Base-by-base conservation (phyloP, 1,140 invertebrate genomes). In the Ceratosolen fusciceps region DNA sequence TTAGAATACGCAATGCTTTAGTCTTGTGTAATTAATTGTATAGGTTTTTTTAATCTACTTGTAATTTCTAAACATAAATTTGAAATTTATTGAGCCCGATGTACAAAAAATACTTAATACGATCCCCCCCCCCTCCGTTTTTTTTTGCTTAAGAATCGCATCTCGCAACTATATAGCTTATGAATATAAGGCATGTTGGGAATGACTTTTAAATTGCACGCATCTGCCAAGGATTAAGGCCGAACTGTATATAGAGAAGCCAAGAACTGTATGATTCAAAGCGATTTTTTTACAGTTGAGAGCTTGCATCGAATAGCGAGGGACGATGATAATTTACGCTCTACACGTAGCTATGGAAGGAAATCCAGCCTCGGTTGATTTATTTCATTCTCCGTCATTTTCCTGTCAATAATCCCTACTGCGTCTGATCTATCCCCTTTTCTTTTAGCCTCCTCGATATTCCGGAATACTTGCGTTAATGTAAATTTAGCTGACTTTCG, bases 341-440 rank as follows among this genome's bases (percentile, higher is more conserved):
- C 29, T 47, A 49, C n/a, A 31, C 47, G n/a, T 49, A 58, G 7
- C 9, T 47, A 54, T 37, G 72, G 43, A 74, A 70, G 72, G 43
- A 74, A 70, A 80, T 70, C 39, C 26, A 71, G 47, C 34, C 24
- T 43, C 37, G 29, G 49, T 34, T 80, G 74, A 80, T 76, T 80
- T 73, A 80, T 77, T 80, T 65, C 43, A 70, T 74, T 80, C 24
- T n/a, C 5, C 68, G 68, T 77, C 74, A 80, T 77, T 80, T 80
- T 71, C 49, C 52, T 65, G 74, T 80, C 72, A 74, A 74, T 74
- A 79, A 79, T 79, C 62, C 21, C 52, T 49, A 72, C 2, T 14
- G n/a, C 19, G 47, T 37, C 58, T n/a, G 29, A 56, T 9, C 70
- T 34, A 14, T 60, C 14, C 29, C 9, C 31, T 21, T 56, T 29